phyloP scores from a whole-genome alignment of 1,140 invertebrate species.

The Cydia amplana region DNA sequence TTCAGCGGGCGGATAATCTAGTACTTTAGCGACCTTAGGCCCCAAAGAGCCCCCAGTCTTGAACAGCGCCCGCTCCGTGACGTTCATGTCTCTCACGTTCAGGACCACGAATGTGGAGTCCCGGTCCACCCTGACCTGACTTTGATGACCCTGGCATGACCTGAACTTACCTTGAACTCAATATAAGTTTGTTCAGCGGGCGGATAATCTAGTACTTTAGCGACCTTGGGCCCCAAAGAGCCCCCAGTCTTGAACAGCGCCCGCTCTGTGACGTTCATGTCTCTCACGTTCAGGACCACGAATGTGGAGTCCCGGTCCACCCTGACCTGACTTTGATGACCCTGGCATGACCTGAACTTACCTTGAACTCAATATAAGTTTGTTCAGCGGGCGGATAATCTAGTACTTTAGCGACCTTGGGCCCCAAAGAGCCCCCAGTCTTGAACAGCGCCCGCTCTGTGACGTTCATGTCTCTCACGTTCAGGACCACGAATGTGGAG shows the following conservation, averaged over 20 bases:
- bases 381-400: constrained; percentile 85
- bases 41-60: constrained; percentile 81
- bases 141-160: too few species aligned
- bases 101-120: too few species aligned
- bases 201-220: constrained; percentile 87
- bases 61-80: too few species aligned
- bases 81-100: too few species aligned
- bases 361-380: constrained; percentile 86
- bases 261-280: too few species aligned
- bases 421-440: constrained; percentile 82
- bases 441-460: constrained; percentile 55
- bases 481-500: too few species aligned
- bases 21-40: constrained; percentile 85
- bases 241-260: constrained; percentile 85
- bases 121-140: too few species aligned
- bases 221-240: constrained; percentile 86
- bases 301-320: too few species aligned
- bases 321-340: too few species aligned
- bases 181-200: constrained; percentile 86
- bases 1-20: constrained; percentile 91
- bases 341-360: too few species aligned
- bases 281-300: too few species aligned
- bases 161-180: constrained; percentile 84
- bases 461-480: too few species aligned
- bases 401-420: constrained; percentile 86